Evolutionary conservation across 2,113 vertebrate species (phyloP).

Genomic region (Shinisaurus crocodilurus): DNA sequence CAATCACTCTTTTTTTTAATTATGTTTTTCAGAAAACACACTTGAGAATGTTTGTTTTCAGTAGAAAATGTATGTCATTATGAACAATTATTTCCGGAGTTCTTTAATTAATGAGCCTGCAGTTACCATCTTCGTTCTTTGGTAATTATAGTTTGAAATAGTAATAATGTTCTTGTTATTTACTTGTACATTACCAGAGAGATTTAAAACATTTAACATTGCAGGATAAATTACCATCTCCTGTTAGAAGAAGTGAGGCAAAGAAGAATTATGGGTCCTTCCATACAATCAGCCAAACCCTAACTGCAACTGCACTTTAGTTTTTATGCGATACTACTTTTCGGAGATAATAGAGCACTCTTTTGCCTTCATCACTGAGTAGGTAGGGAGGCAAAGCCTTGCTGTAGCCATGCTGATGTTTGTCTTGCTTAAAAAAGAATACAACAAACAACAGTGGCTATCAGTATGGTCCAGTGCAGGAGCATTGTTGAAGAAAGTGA

Average conservation of each 20-base stretch:
- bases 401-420: not conserved
- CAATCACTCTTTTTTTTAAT: slow-evolving; percentile 14
- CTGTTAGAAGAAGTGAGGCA: slow-evolving; percentile 1
- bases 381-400: not conserved
- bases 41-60: slow-evolving; percentile 67
- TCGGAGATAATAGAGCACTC: not conserved
- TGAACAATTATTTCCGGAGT: slow-evolving; percentile 68
- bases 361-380: not conserved
- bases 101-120: slow-evolving; percentile 68
- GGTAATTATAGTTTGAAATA: slow-evolving; percentile 70
- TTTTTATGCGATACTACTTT: not conserved
- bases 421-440: not conserved
- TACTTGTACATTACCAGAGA: not conserved
- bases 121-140: slow-evolving; percentile 75
- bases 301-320: not conserved
- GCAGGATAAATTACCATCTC: not conserved
- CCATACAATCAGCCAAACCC: not conserved
- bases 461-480: not conserved
- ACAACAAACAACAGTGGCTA: not conserved
- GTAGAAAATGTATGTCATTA: slow-evolving; percentile 63
- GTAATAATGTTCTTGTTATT: slow-evolving; percentile 5
- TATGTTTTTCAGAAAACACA: slow-evolving; percentile 78
- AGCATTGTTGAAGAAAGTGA: not conserved
- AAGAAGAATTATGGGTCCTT: not conserved
- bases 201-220: not conserved